Evolutionary conservation across 2,113 vertebrate species (phyloP).

Genomic region (Orientallactaga bullata): DNA sequence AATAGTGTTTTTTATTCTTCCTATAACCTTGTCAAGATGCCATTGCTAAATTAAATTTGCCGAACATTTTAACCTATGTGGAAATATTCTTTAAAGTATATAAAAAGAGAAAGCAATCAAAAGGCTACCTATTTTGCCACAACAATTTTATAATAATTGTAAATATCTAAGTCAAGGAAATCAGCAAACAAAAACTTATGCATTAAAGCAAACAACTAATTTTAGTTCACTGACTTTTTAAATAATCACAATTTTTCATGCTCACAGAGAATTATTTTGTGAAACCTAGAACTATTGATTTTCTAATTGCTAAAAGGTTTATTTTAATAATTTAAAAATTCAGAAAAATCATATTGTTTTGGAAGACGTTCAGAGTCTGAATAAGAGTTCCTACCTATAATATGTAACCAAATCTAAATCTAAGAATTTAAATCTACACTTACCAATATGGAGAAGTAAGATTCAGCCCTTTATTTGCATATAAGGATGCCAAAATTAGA

Average conservation of each 20-base stretch:
- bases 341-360: not conserved
- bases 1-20: conserved; percentile 75
- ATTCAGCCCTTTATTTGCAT: not conserved
- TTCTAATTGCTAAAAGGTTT: not conserved
- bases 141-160: conserved; percentile 15
- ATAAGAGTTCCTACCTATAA: not conserved
- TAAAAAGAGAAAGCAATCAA: conserved; percentile 51
- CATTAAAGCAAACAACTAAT: not conserved
- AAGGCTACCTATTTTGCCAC: not conserved
- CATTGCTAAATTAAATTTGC: conserved; percentile 74
- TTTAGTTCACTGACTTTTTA: conserved; percentile 24
- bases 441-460: not conserved
- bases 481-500: not conserved
- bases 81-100: conserved; percentile 34
- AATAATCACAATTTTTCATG: not conserved
- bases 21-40: conserved; percentile 58
- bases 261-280: conserved; percentile 22
- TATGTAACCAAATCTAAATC: not conserved
- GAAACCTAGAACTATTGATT: not conserved
- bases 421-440: conserved; percentile 22
- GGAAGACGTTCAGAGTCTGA: not conserved
- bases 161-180: conserved; percentile 13
- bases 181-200: not conserved
- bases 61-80: conserved; percentile 3
- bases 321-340: not conserved